Evolutionary conservation across 2,888 invertebrate species (phyloP), one percentile per base, ranked within the genome.

Genomic region (Serrognathus titanus): DNA sequence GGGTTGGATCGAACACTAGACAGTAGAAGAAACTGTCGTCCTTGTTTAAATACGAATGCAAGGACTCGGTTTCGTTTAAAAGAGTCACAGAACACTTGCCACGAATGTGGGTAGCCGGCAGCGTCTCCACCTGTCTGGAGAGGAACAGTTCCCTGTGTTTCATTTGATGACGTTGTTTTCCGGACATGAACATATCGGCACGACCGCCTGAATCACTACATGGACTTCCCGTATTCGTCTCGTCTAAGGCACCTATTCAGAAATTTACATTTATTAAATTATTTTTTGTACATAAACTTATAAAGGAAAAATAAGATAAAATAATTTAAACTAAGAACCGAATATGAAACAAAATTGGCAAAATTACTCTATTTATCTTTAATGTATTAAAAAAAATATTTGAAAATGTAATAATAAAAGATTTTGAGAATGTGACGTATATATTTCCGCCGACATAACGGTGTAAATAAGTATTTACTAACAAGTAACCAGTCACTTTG

Each of bases 21-120:
- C 98, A 97, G 83, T 99, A 99, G 83, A 97, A 99, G 85, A 99
- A 99, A 78, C 94, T 90, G 82, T 99, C 98, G 88, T 96, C 84
- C 85, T 94, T 96, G 83, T 93, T 92, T 77, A 98, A 86, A 85
- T 99, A 99, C 79, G 94, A 94, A 76, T 89, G 85, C 73, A 97
- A 85, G 68, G 95, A 93, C 83, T 99, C 99, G 57, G 97, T 97
- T 84, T 99, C 99, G 83, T 98, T 98, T 81, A 99, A 89, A 71
- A 99, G 85, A 68, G 97, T 97, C 71, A 99, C 99, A 69, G 93
- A 91, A 83, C 99, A 99, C 85, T 99, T 99, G 79, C 97, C 99
- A 76, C 99, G 87, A 73, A 99, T 99, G 82, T 97, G 95, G 60
- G 97, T 98, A 67, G 98, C 98, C 60, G 98, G 97, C 79, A 99